A percentile compares a stretch with the other conserved stretches of the same genome.
phyloP scores from a whole-genome alignment of 2,888 invertebrate genomes.

The Lithophane semibrunnea region DNA sequence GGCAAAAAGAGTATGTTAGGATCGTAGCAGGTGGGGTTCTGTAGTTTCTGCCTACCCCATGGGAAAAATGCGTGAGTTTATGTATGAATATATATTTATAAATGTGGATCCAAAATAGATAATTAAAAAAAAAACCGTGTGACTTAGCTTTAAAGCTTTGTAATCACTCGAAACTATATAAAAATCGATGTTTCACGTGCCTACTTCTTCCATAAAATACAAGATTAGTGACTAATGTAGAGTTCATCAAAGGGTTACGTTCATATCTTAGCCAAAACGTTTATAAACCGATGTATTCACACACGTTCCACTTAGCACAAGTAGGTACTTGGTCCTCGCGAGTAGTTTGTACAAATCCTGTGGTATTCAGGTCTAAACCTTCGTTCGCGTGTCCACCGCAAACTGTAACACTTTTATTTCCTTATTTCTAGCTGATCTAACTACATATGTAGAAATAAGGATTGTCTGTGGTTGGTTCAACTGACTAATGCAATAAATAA shows the following conservation, averaged over 20 bases:
- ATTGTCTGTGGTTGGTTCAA: background rate
- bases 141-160: background rate
- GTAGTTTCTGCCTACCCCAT: too few relatives aligned
- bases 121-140: background rate
- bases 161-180: background rate
- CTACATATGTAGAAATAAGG: background rate
- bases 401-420: constrained; percentile 17
- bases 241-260: background rate
- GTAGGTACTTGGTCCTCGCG: background rate
- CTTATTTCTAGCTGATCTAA: constrained; percentile 4
- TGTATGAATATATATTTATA: too few relatives aligned
- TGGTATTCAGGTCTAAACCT: constrained; percentile 28
- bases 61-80: too few relatives aligned
- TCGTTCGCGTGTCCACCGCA: background rate
- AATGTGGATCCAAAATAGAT: background rate
- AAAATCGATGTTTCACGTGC: background rate
- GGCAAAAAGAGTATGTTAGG: too few relatives aligned
- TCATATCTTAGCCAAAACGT: background rate
- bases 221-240: too few relatives aligned
- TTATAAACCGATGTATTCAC: background rate
- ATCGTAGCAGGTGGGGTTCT: too few relatives aligned
- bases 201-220: too few relatives aligned
- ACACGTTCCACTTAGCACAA: background rate
- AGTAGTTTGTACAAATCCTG: constrained; percentile 16
- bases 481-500: background rate